Evolutionary conservation across 2,888 invertebrate species (phyloP).

Genomic region (Terebella lapidaria): DNA sequence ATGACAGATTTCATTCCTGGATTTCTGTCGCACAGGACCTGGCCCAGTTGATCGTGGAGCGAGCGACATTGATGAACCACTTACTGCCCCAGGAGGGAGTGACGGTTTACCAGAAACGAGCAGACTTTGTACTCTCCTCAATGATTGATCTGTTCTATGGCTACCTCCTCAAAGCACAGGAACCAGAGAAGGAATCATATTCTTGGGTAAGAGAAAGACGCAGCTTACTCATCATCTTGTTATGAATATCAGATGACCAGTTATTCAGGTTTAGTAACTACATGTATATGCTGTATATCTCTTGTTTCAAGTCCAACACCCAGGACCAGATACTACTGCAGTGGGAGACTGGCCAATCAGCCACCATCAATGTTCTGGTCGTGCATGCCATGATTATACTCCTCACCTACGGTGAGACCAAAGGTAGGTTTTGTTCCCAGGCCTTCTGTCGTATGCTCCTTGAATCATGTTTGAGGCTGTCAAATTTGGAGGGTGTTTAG

Average conservation of each 20-base stretch:
- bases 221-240: neutral
- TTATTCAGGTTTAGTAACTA: too few relatives aligned
- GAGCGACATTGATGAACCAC: slow-evolving; percentile 78
- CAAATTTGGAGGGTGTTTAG: neutral
- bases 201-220: slow-evolving; percentile 42
- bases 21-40: slow-evolving; percentile 55
- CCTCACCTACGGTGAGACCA: slow-evolving; percentile 61
- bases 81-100: slow-evolving; percentile 62
- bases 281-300: slow-evolving; percentile 25
- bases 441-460: too few relatives aligned
- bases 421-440: slow-evolving; percentile 30
- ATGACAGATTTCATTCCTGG: neutral
- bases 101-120: neutral
- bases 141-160: slow-evolving; percentile 48
- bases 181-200: slow-evolving; percentile 60
- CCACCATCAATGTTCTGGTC: slow-evolving; percentile 72
- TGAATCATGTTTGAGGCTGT: neutral
- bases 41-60: slow-evolving; percentile 84
- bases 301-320: slow-evolving; percentile 61
- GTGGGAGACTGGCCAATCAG: slow-evolving; percentile 72
- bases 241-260: too few relatives aligned
- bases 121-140: slow-evolving; percentile 35
- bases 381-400: slow-evolving; percentile 81
- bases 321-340: slow-evolving; percentile 73
- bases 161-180: slow-evolving; percentile 58